A percentile compares a stretch with the other conserved stretches of the same genome.
These are phyloP conservation scores for Lutraria lutraria DNA, from an alignment of 2,888 invertebrate genomes.

Conservation along the genomic window DNA sequence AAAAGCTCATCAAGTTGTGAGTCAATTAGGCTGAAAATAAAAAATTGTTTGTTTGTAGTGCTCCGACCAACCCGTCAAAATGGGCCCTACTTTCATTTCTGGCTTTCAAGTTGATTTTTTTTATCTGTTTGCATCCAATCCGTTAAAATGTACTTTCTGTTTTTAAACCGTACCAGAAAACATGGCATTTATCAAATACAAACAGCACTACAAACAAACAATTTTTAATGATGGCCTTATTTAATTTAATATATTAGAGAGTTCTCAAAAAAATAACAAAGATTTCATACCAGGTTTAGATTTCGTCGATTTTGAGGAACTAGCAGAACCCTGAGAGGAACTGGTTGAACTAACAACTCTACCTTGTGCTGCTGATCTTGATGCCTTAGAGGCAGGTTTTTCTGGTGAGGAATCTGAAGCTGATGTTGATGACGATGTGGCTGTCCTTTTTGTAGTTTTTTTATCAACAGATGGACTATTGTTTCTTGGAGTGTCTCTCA, in stretches of 20 bases:
- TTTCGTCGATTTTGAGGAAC: constrained; percentile 19
- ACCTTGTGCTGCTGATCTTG: background rate
- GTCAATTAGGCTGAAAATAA: too few relatives aligned
- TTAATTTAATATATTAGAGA: too few relatives aligned
- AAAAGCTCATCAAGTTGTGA: too few relatives aligned
- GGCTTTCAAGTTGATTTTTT: too few relatives aligned
- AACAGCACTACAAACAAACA: background rate
- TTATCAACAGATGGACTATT: background rate
- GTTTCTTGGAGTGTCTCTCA: background rate
- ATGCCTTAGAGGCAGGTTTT: constrained; percentile 30
- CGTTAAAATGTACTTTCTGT: too few relatives aligned
- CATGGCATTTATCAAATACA: too few relatives aligned
- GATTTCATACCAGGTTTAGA: constrained; percentile 18
- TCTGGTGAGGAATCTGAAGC: constrained; percentile 45
- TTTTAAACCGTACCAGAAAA: too few relatives aligned
- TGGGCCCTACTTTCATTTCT: too few relatives aligned
- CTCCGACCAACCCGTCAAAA: too few relatives aligned
- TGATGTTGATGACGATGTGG: constrained; percentile 12
- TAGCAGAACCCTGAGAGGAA: constrained; percentile 24
- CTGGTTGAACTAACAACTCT: constrained; percentile 12
- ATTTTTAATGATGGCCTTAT: background rate
- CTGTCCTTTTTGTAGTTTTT: background rate
- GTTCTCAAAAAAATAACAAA: too few relatives aligned
- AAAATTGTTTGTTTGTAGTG: too few relatives aligned
- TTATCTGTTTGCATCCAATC: too few relatives aligned